These are phyloP conservation scores for Phyllostomus hastatus DNA, from an alignment of 2,113 vertebrate genomes.

Conservation along the genomic window DNA sequence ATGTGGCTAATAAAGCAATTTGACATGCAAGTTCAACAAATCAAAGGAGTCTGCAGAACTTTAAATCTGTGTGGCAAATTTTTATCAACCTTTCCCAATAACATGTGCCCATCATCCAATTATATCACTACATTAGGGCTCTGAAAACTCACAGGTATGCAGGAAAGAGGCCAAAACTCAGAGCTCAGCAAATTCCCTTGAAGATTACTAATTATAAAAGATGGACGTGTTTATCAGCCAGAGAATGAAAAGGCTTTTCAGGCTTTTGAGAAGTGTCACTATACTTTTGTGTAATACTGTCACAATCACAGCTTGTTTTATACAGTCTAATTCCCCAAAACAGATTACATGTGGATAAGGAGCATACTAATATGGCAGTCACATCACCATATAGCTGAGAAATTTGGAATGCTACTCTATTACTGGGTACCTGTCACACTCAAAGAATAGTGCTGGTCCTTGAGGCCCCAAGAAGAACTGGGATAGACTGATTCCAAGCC, in stretches of 20 bases:
- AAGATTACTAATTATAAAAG: conserved; percentile 1
- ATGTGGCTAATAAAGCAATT: background rate
- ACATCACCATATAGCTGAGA: background rate
- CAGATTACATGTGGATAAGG: background rate
- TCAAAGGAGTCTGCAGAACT: conserved; percentile 25
- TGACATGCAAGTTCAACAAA: conserved; percentile 39
- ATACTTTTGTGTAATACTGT: background rate
- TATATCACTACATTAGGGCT: background rate
- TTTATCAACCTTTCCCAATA: conserved; percentile 7
- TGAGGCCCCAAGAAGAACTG: background rate
- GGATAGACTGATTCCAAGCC: background rate
- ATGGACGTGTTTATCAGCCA: background rate
- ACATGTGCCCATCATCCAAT: background rate
- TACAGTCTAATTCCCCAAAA: background rate
- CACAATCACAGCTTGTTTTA: background rate
- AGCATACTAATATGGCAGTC: background rate
- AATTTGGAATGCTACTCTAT: background rate
- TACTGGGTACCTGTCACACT: background rate
- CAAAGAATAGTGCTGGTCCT: background rate
- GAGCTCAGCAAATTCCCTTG: background rate
- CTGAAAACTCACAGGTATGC: conserved; percentile 27
- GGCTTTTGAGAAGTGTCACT: background rate
- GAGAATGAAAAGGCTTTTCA: background rate
- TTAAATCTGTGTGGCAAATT: conserved; percentile 11
- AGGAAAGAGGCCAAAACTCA: conserved; percentile 11